Evolutionary conservation across 2,888 invertebrate species (phyloP), one percentile per base, ranked within the genome.

Genomic region (Anorthoa munda): DNA sequence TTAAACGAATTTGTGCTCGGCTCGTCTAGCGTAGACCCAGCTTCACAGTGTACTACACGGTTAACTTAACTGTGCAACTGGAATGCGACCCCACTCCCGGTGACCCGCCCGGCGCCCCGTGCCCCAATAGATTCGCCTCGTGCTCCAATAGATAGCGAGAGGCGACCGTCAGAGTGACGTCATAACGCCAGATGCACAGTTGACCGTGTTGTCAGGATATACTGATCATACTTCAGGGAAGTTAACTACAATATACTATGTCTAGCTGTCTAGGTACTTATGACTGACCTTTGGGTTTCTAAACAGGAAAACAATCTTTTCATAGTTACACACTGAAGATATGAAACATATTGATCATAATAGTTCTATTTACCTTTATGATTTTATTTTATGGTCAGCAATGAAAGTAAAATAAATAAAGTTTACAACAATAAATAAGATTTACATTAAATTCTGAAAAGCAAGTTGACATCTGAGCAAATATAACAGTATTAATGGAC

Each of bases 301-400:
- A 15, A 72, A 46, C 31, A 63, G 61, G 74, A 73, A 60, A 72
- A 72, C 3, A 9, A 72, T 45, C 15, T 2, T 21, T 18, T 45
- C 23, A 58, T 39, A 56, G 46, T 55, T n/a, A 46, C n/a, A 66
- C 17, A 53, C 9, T 53, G 17, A 45, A 26, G 5, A 68, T 68
- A 26, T 68, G 17, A 5, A 23, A 45, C 46, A 58, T 56, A 7
- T 15, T 23, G 12, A 31, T n/a, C 13, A 31, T n/a, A 26, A 58
- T 45, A 21, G 2, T 39, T 45, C n/a, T 45, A 61, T 23, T 12
- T 23, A 26, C 3, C 15, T 17, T 58, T 26, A 26, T 18, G 11
- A 23, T 12, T 39, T 39, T 1, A 39, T 39, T 9, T 39, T 39
- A 46, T 2, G 17, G 11, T 21, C n/a, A 59, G 39, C 59, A 39